These are phyloP conservation scores for Crotalus horridus DNA, from an alignment of 2,113 vertebrate species.

Conservation along the genomic window DNA sequence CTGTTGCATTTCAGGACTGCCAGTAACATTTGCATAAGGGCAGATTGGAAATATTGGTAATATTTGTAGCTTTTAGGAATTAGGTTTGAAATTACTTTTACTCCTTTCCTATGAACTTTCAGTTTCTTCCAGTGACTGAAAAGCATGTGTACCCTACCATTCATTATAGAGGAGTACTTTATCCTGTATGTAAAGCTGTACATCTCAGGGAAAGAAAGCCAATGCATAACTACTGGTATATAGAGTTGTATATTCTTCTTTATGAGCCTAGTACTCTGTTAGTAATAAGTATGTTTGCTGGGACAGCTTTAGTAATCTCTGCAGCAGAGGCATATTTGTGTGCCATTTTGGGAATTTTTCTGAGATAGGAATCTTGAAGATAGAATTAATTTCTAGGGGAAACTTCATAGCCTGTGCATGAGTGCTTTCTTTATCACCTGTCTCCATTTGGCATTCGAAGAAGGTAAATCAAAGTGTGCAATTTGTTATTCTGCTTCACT, in stretches of 20 bases:
- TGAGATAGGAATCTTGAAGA: conserved; percentile 93
- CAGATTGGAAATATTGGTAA: conserved; percentile 2
- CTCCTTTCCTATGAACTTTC: conserved; percentile 27
- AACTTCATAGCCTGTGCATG: conserved; percentile 89
- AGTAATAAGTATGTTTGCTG: conserved; percentile 74
- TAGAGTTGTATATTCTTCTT: conserved; percentile 47
- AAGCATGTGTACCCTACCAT: conserved; percentile 37
- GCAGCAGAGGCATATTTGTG: conserved; percentile 84
- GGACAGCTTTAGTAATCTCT: conserved; percentile 86
- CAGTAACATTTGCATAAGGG: conserved; percentile 20
- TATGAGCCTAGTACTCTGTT: conserved; percentile 57
- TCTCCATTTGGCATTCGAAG: conserved; percentile 88
- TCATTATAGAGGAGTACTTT: conserved; percentile 39
- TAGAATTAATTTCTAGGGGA: conserved; percentile 95
- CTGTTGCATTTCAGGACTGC: conserved; percentile 49
- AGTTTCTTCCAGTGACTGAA: conserved; percentile 20
- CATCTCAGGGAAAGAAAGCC: conserved; percentile 47
- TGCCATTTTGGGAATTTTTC: conserved; percentile 91
- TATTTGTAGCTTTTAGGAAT: conserved; percentile 25
- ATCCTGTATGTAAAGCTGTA: conserved; percentile 42
- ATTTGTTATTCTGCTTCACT: conserved; percentile 89
- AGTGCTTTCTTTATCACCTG: conserved; percentile 91
- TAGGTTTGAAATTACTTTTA: conserved; percentile 36
- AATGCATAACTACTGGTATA: conserved; percentile 43
- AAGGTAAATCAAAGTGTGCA: conserved; percentile 86